phyloP scores from a whole-genome alignment of 2,888 invertebrate species.

The Digitonthophagus gazella region DNA sequence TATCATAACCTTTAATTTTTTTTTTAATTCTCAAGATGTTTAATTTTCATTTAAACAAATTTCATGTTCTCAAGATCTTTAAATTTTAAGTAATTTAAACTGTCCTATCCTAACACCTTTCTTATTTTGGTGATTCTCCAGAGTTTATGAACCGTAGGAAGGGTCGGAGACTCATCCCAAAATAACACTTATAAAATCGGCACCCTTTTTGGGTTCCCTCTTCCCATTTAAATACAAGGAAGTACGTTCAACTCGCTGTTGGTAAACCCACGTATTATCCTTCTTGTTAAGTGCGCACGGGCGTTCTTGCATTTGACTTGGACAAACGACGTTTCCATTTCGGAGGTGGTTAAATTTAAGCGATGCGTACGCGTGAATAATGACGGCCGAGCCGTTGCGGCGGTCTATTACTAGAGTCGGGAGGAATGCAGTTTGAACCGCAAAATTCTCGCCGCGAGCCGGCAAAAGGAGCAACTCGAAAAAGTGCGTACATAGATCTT shows the following conservation, averaged over 20 bases:
- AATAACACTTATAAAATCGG: neutral
- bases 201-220: neutral
- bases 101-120: too few relatives aligned
- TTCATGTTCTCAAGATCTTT: too few relatives aligned
- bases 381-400: neutral
- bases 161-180: too few relatives aligned
- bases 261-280: neutral
- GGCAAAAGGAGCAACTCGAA: neutral
- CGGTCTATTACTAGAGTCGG: constrained; percentile 6
- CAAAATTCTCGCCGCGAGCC: neutral
- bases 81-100: too few relatives aligned
- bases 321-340: constrained; percentile 5
- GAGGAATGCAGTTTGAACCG: constrained; percentile 6
- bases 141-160: too few relatives aligned
- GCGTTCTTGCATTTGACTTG: constrained; percentile 3
- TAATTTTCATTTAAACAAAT: too few relatives aligned
- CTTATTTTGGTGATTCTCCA: too few relatives aligned
- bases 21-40: too few relatives aligned
- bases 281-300: neutral
- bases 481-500: neutral
- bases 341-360: constrained; percentile 14
- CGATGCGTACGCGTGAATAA: constrained; percentile 12
- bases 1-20: too few relatives aligned
- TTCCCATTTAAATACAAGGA: neutral
- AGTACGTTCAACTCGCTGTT: neutral